A percentile compares a stretch with the other conserved stretches of the same genome.
phyloP scores from a whole-genome alignment of 2,888 invertebrate genomes.

The Carpatolechia fugitivella region DNA sequence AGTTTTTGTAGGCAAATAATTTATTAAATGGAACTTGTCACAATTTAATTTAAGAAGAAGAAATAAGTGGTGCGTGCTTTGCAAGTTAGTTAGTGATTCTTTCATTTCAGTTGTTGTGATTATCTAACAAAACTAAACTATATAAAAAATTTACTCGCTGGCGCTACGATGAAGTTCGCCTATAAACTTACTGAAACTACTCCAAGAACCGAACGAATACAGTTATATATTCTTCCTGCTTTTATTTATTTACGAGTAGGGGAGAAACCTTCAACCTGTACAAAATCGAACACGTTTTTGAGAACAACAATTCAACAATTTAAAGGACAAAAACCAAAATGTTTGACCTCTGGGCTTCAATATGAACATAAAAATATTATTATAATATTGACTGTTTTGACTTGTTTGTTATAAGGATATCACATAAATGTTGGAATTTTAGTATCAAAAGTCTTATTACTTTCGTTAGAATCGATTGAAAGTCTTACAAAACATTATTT shows the following conservation, averaged over 20 bases:
- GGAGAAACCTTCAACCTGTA: neutral
- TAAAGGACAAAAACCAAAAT: too few species aligned
- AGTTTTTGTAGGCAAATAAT: too few species aligned
- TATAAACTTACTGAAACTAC: slow-evolving; percentile 36
- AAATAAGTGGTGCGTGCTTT: neutral
- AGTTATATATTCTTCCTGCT: slow-evolving; percentile 39
- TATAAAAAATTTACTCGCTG: slow-evolving; percentile 52
- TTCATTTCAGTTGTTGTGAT: slow-evolving; percentile 32
- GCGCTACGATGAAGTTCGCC: slow-evolving; percentile 42
- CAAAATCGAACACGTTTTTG: slow-evolving; percentile 11
- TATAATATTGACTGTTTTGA: too few species aligned
- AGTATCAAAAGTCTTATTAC: too few species aligned
- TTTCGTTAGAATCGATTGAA: too few species aligned
- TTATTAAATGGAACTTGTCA: too few species aligned
- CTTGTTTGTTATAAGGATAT: too few species aligned
- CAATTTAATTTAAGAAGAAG: too few species aligned
- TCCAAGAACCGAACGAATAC: slow-evolving; percentile 36
- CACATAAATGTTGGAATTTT: too few species aligned
- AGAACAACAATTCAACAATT: slow-evolving; percentile 50
- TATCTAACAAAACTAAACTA: slow-evolving; percentile 36
- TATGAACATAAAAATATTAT: too few species aligned
- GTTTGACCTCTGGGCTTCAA: too few species aligned
- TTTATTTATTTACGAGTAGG: slow-evolving; percentile 17
- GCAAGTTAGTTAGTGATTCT: slow-evolving; percentile 35
- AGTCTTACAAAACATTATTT: too few species aligned